Evolutionary conservation across 64 coral and sea anemone genomes (phyloP), one percentile per base, ranked within the genome.

Genomic region (Acropora tenuis): DNA sequence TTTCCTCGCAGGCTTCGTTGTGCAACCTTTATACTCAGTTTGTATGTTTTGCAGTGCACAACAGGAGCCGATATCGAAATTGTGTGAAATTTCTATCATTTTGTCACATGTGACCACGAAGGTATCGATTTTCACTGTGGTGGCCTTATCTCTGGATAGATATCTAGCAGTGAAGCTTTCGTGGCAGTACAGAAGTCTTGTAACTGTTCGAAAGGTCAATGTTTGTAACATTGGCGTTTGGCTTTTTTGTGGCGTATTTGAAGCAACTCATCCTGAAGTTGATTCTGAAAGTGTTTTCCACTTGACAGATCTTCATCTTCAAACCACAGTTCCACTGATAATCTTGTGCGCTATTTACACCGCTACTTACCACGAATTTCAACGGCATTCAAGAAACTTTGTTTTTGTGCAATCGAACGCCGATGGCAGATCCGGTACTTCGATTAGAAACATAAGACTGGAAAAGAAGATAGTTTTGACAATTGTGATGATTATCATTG

Each of bases 111-210:
- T 92, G 8, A 87, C 41, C 44, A 86, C 90, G 1, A 96, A 96
- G 72, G 89, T 96, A 18, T 96, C 94, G 4, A 91, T 96, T 77
- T 69, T 80, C 12, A 92, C 90, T 17, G 85, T 96, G 0, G 90
- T 96, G 1, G 90, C 73, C 10, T 55, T 96, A 74, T 92, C 94
- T 5, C n/a, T 96, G 19, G 94, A 96, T 92, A 86, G 94, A 13
- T 91, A 83, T 12, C 69, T 96, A 8, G 90, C 86, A 0, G 65
- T 96, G 11, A 96, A 87, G 55, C 86, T 92, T 30, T 44, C 80
- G 3, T 89, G 79, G 94, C 89, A 48, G 47, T 96, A 96, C 72
- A 96, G 50, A 48, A 44, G 10, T 3, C 12, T 96, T 41, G 41
- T 96, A 42, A 96, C 80, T 8, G 52, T 49, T 3, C 74, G 83